Base-by-base conservation (phyloP, 1,140 invertebrate genomes). In the Caenorhabditis latens region DNA sequence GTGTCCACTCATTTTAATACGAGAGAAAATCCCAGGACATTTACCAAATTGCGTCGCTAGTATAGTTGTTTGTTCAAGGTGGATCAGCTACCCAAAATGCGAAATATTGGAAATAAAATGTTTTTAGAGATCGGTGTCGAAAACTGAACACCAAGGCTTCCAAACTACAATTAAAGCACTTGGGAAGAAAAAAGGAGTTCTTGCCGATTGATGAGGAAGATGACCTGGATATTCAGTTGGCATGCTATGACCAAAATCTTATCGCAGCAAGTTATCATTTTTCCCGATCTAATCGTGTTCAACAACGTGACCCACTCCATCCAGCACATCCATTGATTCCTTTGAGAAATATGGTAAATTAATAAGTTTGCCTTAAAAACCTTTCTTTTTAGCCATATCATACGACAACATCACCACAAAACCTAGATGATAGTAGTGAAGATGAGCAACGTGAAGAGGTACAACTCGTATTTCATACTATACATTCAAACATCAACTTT, bases 251-350 rank as follows among this genome's bases (percentile, higher is more conserved):
- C 24, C 71, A 79, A 14, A 79, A 79, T 50, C n/a, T 79, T 3
- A 79, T 79, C 7, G 14, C 42, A 16, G 71, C 32, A 11, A 79
- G 71, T 24, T 79, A 79, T n/a, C n/a, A 79, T 14, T 50, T 46
- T 8, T 79, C 71, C 11, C 43, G 71, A 11, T 5, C 71, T 13
- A 79, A 79, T 24, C 6, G 71, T 53, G 71, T 79, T 50, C 19
- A 24, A 32, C 71, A 79, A 50, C 71, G 71, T 2, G 71, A 79
- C 24, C 19, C 43, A 19, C 1, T 79, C 8, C 71, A 79, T 50
- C 71, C 71, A 11, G 46, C 71, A 79, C 71, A 79, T 79, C 71
- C 71, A 13, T 24, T 79, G 14, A 50, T 79, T 4, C 71, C 71
- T 5, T 50, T 79, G 71, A 79, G 71, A 53, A 14, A 21, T 8